phyloP scores from a whole-genome alignment of 2,797 vertebrate genomes.

The Myotis vivesi region DNA sequence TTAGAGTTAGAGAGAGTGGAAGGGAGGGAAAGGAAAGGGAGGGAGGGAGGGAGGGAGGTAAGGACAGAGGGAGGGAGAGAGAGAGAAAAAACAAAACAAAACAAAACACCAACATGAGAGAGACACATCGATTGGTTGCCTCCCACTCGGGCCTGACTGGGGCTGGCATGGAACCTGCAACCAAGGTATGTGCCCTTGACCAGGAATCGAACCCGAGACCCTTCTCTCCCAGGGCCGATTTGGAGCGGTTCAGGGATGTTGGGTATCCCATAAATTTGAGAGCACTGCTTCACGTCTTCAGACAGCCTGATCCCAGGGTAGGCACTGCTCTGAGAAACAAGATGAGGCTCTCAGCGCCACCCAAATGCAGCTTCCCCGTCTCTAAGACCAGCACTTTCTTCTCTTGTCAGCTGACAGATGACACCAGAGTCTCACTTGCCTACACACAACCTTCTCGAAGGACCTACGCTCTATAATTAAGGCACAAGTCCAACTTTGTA shows the following conservation, averaged over 20 bases:
- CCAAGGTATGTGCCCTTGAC: too few species aligned
- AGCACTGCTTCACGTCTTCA: neutral
- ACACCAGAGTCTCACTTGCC: neutral
- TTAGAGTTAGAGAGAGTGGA: too few species aligned
- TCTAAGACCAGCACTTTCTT: neutral
- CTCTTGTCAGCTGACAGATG: neutral
- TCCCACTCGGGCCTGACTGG: too few species aligned
- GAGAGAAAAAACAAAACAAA: too few species aligned
- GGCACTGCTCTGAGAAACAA: too few species aligned
- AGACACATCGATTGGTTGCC: too few species aligned
- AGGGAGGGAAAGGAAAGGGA: too few species aligned
- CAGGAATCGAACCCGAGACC: too few species aligned
- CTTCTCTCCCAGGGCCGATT: neutral
- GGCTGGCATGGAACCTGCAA: too few species aligned
- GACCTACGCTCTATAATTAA: neutral
- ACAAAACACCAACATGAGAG: too few species aligned
- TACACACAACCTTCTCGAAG: neutral
- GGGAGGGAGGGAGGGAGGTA: too few species aligned
- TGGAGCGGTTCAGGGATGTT: neutral
- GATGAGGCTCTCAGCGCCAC: neutral
- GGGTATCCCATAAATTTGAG: neutral
- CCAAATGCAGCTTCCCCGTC: neutral
- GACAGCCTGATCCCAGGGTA: neutral
- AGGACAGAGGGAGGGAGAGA: too few species aligned
- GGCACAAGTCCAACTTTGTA: neutral